A percentile compares a stretch with the other conserved stretches of the same genome.
Evolutionary conservation across 30 jellyfish, hydroid and myxozoan species (phyloP).

Genomic region (Aurelia coerulea): DNA sequence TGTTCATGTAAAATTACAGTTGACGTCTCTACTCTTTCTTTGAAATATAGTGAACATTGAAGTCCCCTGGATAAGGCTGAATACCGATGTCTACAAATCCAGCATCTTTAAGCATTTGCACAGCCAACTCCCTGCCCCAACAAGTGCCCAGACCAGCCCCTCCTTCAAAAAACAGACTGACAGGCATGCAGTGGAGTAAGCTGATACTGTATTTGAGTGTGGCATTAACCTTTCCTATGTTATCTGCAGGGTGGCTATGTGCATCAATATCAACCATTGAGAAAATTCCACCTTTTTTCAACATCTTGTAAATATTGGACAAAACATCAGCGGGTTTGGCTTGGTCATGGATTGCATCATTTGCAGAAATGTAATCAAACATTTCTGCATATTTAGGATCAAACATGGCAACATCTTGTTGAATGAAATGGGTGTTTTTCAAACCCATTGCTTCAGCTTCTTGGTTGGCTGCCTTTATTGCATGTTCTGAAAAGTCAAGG

Average conservation of each 20-base stretch:
- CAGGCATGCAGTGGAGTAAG: constrained; percentile 72
- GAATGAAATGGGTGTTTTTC: constrained; percentile 38
- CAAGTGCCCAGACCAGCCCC: constrained; percentile 72
- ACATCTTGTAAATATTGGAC: constrained; percentile 34
- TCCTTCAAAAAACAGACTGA: constrained; percentile 57
- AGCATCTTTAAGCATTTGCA: constrained; percentile 62
- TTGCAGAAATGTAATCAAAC: constrained; percentile 63
- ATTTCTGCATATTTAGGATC: constrained; percentile 18
- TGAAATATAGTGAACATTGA: constrained; percentile 34
- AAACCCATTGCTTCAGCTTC: constrained; percentile 18
- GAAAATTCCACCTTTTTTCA: constrained; percentile 52
- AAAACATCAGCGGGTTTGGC: constrained; percentile 54
- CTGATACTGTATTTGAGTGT: constrained; percentile 44
- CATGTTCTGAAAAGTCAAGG: constrained; percentile 48
- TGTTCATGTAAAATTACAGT: too few species aligned
- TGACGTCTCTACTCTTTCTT: background rate
- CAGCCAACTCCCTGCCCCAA: constrained; percentile 69
- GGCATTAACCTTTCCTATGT: constrained; percentile 24
- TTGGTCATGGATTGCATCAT: constrained; percentile 70
- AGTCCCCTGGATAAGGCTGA: background rate
- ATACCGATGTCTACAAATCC: constrained; percentile 28
- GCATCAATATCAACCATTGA: constrained; percentile 50
- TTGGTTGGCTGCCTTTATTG: constrained; percentile 13
- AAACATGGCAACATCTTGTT: constrained; percentile 19
- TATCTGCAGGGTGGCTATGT: constrained; percentile 54